phyloP scores from a whole-genome alignment of 2,113 vertebrate genomes.

The Leiothrix lutea region DNA sequence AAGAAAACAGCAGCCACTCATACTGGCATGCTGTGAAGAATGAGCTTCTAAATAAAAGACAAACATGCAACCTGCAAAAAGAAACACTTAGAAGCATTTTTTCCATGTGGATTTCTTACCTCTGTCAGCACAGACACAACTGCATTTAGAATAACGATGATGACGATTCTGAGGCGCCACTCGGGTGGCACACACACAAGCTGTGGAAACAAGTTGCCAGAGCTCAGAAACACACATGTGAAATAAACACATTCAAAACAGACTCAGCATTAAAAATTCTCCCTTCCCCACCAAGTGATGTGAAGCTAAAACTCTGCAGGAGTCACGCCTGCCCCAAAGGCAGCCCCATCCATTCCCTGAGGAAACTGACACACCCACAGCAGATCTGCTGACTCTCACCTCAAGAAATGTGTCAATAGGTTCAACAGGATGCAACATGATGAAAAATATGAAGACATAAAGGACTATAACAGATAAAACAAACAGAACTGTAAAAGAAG shows the following conservation, averaged over 20 bases:
- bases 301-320: background rate
- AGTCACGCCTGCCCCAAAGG: background rate
- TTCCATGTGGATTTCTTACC: constrained; percentile 78
- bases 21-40: background rate
- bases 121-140: constrained; percentile 81
- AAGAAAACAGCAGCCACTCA: background rate
- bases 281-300: background rate
- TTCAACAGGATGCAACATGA: constrained; percentile 86
- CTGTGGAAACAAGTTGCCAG: constrained; percentile 68
- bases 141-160: constrained; percentile 84
- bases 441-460: constrained; percentile 80
- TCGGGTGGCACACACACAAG: constrained; percentile 88
- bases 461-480: constrained; percentile 74
- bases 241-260: background rate
- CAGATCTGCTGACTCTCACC: constrained; percentile 70
- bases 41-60: background rate
- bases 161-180: constrained; percentile 85
- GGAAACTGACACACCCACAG: accelerated
- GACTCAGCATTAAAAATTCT: background rate
- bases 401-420: constrained; percentile 80
- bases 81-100: background rate
- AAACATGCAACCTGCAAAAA: background rate
- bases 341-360: background rate
- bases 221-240: background rate
- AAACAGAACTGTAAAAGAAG: constrained; percentile 75